Evolutionary conservation across 2,113 vertebrate species (phyloP).

Genomic region (Actinemys pallida): DNA sequence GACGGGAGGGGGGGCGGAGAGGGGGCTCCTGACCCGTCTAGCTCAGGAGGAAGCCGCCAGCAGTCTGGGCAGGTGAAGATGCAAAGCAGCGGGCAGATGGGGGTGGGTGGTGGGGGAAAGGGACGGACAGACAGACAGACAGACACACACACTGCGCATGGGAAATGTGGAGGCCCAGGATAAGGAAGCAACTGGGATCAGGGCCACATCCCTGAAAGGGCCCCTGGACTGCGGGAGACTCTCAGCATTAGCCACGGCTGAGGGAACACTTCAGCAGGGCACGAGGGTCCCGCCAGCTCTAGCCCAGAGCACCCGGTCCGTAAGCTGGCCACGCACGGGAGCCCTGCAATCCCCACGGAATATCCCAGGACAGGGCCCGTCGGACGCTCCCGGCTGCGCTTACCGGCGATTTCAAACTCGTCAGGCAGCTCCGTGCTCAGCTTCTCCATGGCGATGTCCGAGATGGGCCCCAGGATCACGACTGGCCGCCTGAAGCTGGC

Average conservation of each 20-base stretch:
- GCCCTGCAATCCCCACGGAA: not conserved
- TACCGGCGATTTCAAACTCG: conserved; percentile 91
- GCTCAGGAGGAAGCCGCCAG: not conserved
- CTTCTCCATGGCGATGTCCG: conserved; percentile 95
- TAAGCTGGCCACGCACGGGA: not conserved
- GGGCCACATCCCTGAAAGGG: no score
- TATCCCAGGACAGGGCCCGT: not conserved
- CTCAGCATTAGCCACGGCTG: accelerated
- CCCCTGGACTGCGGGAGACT: not conserved
- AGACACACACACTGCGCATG: no score
- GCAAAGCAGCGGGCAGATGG: not conserved
- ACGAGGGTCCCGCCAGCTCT: not conserved
- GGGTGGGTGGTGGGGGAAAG: no score
- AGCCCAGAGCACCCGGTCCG: not conserved
- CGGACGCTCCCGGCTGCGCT: not conserved
- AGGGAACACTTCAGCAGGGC: not conserved
- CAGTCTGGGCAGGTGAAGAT: not conserved
- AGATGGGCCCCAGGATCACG: conserved; percentile 94
- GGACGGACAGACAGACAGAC: not conserved
- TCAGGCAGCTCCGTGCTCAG: conserved; percentile 87
- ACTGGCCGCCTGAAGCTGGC: conserved; percentile 95
- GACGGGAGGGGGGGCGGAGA: no score
- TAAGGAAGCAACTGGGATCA: not conserved
- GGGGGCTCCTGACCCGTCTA: not conserved
- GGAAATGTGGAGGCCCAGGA: not conserved